Base-by-base conservation (phyloP, 2,888 invertebrate species). In the Perizoma affinitatum region DNA sequence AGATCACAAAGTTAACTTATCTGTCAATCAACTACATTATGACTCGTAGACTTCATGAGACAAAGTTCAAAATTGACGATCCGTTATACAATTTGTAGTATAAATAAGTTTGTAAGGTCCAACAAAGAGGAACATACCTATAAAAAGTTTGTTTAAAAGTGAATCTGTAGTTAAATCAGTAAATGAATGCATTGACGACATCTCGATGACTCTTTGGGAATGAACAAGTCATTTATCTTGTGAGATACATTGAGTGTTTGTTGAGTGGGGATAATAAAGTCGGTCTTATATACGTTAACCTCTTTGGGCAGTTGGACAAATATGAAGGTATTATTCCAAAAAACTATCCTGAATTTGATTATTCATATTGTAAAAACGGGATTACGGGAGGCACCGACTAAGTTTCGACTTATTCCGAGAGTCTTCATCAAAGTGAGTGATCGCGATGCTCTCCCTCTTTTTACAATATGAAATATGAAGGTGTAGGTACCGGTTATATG, bases 121-220 rank as follows among this genome's bases (percentile, higher is more conserved):
- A 44, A 65, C 60, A 65, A 69, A 66, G 53, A 58, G 59, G 57
- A 50, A 62, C 61, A 63, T 42, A 22, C 22, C 22, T 3, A 22
- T 61, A 61, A 64, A 63, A 61, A 41, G 51, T 22, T 22, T 22
- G 63, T 62, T 63, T 65, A 61, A 62, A 70, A 65, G 63, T 61
- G 58, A 58, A 62, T 59, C 40, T 65, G 62, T 38, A 22, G 22
- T 1, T 62, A 57, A 58, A 57, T 65, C 52, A 50, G 42, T 69
- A 67, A 72, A 73, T 69, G 65, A 62, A 66, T 54, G 54, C 61
- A 67, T 72, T 69, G 68, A 68, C 57, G 61, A 64, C 49, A 58
- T 42, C 36, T 65, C 67, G 61, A 68, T 68, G 63, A 68, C 58
- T 66, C 48, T 58, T 64, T 58, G 49, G 61, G 58, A 62, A 44